A percentile compares a stretch with the other conserved stretches of the same genome.
phyloP scores from a whole-genome alignment of 92 coral and sea anemone genomes.

The Micromussa lordhowensis region DNA sequence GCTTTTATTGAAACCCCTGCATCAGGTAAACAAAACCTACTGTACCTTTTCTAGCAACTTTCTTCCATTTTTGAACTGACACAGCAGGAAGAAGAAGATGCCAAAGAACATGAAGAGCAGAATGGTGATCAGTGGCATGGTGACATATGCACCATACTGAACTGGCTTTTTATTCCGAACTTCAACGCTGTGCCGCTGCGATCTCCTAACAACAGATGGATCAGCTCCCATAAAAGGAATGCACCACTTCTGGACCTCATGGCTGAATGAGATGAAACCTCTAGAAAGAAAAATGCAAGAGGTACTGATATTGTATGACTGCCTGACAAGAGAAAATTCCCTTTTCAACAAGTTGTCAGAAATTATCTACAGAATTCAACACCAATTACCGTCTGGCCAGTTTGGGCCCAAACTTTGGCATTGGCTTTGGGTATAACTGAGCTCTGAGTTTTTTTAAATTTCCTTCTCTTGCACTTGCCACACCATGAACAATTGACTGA shows the following conservation, averaged over 20 bases:
- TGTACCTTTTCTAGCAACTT: conserved; percentile 85
- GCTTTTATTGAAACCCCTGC: too few relatives aligned
- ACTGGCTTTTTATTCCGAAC: conserved; percentile 71
- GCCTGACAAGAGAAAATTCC: too few relatives aligned
- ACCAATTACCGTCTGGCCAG: conserved; percentile 74
- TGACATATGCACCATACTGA: conserved; percentile 89
- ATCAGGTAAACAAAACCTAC: not conserved
- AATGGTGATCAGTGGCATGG: conserved; percentile 67
- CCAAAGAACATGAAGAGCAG: conserved; percentile 86
- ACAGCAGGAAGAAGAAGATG: conserved; percentile 78
- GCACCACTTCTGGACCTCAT: conserved; percentile 88
- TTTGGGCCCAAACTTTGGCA: conserved; percentile 97
- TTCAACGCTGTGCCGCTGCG: conserved; percentile 85
- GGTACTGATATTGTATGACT: too few relatives aligned
- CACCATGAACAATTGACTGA: conserved; percentile 93
- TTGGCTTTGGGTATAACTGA: conserved; percentile 81
- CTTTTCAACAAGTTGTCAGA: too few relatives aligned
- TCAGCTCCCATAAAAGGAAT: conserved; percentile 95
- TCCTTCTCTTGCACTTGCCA: conserved; percentile 93
- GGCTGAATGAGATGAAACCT: conserved; percentile 77
- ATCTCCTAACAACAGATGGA: conserved; percentile 89
- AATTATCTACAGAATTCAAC: too few relatives aligned
- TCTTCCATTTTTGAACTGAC: conserved; percentile 86
- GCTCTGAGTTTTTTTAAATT: conserved; percentile 81
- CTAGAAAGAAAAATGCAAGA: conserved; percentile 31